Evolutionary conservation across 2,797 vertebrate species (phyloP).

Genomic region (Benthosema pterotum): DNA sequence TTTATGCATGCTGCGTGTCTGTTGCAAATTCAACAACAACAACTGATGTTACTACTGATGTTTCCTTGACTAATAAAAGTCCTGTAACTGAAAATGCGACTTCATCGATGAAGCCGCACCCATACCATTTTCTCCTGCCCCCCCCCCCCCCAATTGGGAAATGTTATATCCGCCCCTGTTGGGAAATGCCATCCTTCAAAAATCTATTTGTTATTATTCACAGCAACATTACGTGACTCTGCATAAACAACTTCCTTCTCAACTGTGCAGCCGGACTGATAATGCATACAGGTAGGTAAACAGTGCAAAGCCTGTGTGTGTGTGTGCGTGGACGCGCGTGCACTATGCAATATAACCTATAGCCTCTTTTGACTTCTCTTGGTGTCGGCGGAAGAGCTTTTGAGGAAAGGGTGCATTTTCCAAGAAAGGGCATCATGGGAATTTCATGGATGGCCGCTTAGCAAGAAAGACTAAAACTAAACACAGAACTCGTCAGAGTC

Average conservation of each 20-base stretch:
- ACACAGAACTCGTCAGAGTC: too few species aligned
- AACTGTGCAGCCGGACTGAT: constrained; percentile 40
- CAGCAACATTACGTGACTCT: constrained; percentile 30
- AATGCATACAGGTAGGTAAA: constrained; percentile 29
- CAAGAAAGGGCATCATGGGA: not conserved
- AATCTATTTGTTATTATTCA: constrained; percentile 43
- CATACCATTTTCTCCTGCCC: too few species aligned
- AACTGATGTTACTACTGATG: too few species aligned
- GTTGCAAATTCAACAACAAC: too few species aligned
- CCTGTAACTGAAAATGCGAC: too few species aligned
- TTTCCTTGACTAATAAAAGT: too few species aligned
- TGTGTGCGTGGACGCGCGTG: constrained; percentile 18
- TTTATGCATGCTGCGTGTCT: too few species aligned
- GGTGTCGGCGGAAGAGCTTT: constrained; percentile 42
- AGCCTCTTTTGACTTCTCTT: constrained; percentile 63
- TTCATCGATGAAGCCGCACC: too few species aligned
- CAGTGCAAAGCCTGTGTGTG: constrained; percentile 35
- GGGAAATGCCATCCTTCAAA: constrained; percentile 51
- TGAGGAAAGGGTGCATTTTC: too few species aligned
- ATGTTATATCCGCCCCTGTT: too few species aligned
- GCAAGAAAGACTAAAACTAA: too few species aligned
- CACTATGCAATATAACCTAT: constrained; percentile 71
- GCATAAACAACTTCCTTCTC: constrained; percentile 26
- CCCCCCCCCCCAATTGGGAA: too few species aligned
- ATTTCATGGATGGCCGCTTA: not conserved